Conservation (phyloP, 2,888 invertebrate genomes). For the Graphium colonna region DNA sequence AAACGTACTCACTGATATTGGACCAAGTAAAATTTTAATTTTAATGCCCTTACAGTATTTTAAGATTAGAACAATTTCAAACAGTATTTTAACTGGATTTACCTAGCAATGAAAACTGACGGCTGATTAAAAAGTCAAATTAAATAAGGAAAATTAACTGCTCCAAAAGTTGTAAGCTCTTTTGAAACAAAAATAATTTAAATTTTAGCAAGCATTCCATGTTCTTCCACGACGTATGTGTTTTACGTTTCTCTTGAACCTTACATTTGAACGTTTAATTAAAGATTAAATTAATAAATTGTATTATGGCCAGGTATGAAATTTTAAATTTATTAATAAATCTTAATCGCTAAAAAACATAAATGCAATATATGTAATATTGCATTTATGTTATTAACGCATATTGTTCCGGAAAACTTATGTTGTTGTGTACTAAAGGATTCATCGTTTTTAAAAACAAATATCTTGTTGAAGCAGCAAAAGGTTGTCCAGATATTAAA, state of each 20-base stretch:
- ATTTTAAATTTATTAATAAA: too few species aligned
- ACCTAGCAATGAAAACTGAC: conserved; percentile 49
- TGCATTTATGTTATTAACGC: too few species aligned
- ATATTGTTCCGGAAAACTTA: too few species aligned
- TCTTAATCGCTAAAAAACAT: too few species aligned
- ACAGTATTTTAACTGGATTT: conserved; percentile 69
- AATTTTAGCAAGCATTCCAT: conserved; percentile 2
- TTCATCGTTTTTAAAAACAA: too few species aligned
- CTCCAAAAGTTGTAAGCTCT: conserved; percentile 25
- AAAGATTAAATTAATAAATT: too few species aligned
- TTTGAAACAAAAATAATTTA: conserved; percentile 29
- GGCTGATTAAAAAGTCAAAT: conserved; percentile 72
- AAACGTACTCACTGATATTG: too few species aligned
- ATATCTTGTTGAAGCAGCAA: too few species aligned
- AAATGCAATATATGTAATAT: too few species aligned
- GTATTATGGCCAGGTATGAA: too few species aligned
- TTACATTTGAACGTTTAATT: neutral
- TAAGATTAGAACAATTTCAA: conserved; percentile 22
- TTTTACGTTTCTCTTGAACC: neutral
- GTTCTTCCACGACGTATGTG: neutral
- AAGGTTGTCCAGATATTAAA: too few species aligned
- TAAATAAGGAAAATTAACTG: conserved; percentile 43
- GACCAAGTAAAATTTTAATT: neutral
- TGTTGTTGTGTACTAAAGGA: too few species aligned
- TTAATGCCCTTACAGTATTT: conserved; percentile 13